These are phyloP conservation scores for Timema cristinae DNA, from an alignment of 2,888 invertebrate species.

Conservation along the genomic window DNA sequence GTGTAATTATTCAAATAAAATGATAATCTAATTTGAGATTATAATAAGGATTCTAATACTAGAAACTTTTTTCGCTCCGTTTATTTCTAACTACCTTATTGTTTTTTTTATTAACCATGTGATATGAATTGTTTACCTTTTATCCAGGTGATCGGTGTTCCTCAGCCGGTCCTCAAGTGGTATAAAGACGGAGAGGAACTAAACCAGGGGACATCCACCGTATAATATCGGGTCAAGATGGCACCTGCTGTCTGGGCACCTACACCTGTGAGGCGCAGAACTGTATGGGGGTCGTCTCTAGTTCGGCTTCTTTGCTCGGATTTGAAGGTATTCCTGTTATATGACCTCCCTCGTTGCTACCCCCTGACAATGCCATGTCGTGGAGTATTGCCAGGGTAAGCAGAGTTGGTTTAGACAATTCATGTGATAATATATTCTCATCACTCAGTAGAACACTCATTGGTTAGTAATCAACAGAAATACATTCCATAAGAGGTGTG, in stretches of 20 bases:
- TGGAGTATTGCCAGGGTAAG: no score
- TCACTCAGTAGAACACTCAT: no score
- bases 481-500: no score
- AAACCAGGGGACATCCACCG: constrained; percentile 89
- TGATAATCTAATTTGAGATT: no score
- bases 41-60: no score
- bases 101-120: no score
- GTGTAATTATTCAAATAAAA: no score
- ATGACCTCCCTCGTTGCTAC: not conserved
- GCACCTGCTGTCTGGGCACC: constrained; percentile 83
- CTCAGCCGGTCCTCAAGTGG: constrained; percentile 86
- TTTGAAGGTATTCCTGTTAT: constrained; percentile 67
- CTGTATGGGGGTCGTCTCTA: constrained; percentile 86
- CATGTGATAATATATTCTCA: not conserved
- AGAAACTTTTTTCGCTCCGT: no score
- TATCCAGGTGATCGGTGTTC: constrained; percentile 73
- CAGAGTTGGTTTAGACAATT: not conserved
- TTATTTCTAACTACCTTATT: no score
- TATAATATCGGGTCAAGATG: constrained; percentile 85
- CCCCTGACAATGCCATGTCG: no score
- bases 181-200: constrained; percentile 87
- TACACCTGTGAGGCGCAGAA: constrained; percentile 89
- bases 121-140: no score
- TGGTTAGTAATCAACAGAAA: no score
- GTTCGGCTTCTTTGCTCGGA: constrained; percentile 81